Conservation (phyloP, 2,797 vertebrate species). For the Falco columbarius region DNA sequence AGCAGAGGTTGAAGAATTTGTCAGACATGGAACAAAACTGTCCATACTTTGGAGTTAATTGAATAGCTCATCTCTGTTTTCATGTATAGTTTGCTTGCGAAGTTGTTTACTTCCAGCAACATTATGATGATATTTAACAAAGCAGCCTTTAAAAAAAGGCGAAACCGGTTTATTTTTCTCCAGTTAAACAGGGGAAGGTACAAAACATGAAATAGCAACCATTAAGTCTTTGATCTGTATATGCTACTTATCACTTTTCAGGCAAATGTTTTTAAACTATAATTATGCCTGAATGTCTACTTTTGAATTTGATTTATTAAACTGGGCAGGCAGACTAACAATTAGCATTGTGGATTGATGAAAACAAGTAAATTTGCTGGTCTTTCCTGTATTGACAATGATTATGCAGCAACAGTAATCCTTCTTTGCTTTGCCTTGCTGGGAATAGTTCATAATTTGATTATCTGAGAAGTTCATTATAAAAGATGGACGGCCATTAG, state of each 20-base stretch:
- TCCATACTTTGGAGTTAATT: conserved; percentile 21
- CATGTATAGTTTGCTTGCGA: neutral
- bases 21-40: conserved; percentile 60
- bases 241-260: neutral
- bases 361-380: neutral
- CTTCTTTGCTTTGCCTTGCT: neutral
- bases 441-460: neutral
- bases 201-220: neutral
- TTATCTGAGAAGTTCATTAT: conserved; percentile 20
- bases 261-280: neutral
- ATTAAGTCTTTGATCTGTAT: neutral
- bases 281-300: neutral
- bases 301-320: conserved; percentile 27
- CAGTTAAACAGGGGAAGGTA: neutral
- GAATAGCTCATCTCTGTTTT: conserved; percentile 23
- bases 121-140: neutral
- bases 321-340: neutral
- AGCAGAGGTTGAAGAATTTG: conserved; percentile 69
- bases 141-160: neutral
- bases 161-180: conserved; percentile 10
- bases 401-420: neutral
- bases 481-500: neutral
- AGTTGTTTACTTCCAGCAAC: conserved; percentile 10
- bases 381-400: neutral
- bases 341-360: neutral